Evolutionary conservation across 2,113 vertebrate species (phyloP).

Genomic region (Lonchura striata): DNA sequence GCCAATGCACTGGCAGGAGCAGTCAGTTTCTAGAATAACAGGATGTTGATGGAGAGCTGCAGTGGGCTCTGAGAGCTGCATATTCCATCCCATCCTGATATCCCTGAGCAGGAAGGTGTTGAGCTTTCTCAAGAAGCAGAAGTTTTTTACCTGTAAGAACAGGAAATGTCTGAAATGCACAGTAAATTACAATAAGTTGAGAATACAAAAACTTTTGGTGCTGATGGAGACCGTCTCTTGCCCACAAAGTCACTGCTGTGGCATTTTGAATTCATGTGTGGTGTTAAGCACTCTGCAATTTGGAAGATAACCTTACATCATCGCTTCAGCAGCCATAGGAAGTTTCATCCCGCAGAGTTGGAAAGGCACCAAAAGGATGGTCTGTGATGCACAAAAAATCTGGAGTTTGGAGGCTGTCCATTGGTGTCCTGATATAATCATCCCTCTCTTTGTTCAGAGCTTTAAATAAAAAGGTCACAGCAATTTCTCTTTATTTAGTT

Average conservation of each 20-base stretch:
- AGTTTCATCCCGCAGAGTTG: background rate
- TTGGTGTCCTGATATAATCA: background rate
- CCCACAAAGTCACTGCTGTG: background rate
- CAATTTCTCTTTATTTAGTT: background rate
- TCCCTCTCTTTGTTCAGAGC: background rate
- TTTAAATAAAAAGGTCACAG: background rate
- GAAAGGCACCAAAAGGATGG: background rate
- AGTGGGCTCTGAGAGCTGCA: background rate
- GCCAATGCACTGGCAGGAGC: accelerated
- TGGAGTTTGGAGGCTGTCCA: background rate
- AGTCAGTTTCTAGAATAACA: background rate
- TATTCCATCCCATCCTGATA: background rate
- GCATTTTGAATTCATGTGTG: background rate
- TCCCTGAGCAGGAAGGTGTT: background rate
- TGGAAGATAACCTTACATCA: background rate
- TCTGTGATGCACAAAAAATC: background rate
- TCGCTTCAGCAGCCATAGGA: background rate
- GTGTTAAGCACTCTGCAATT: background rate
- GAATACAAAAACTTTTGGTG: background rate
- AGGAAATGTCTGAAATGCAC: background rate
- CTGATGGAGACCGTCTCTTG: background rate
- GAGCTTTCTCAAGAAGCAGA: background rate
- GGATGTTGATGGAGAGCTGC: background rate
- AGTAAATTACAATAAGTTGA: background rate
- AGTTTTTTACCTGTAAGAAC: background rate